Percentiles rank a stretch among this genome's conserved stretches.
phyloP scores from a whole-genome alignment of 2,113 vertebrate genomes.

The Pionites leucogaster region DNA sequence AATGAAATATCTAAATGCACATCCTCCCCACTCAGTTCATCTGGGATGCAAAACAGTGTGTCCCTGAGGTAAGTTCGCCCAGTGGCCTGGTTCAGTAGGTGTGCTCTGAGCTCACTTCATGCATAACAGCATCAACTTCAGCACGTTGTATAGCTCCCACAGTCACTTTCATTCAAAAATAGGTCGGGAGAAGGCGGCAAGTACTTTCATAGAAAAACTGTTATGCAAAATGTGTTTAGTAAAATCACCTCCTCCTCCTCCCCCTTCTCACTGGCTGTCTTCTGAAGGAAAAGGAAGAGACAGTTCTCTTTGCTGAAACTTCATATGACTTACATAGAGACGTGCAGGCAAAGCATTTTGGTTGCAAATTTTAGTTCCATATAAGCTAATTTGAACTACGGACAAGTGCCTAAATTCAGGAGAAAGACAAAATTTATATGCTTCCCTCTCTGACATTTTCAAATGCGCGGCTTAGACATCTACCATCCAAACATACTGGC shows the following conservation, averaged over 20 bases:
- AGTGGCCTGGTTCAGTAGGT: neutral
- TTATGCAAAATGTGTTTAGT: conserved; percentile 19
- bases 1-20: neutral
- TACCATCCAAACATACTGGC: neutral
- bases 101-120: neutral
- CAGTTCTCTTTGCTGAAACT: conserved; percentile 38
- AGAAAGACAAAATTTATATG: neutral
- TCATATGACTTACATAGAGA: neutral
- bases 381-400: neutral
- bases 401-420: neutral
- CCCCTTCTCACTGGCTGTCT: neutral
- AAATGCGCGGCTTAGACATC: neutral
- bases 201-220: conserved; percentile 2
- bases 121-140: neutral
- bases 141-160: neutral
- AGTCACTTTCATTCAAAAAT: neutral
- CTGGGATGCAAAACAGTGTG: neutral
- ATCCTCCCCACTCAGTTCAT: neutral
- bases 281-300: conserved; percentile 15
- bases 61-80: neutral
- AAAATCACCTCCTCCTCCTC: conserved; percentile 54
- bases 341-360: neutral
- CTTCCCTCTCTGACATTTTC: conserved; percentile 18
- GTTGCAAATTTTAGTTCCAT: neutral
- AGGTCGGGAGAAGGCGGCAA: conserved; percentile 40